These are phyloP conservation scores for Sphecodes monilicornis DNA, from an alignment of 2,888 invertebrate genomes.

Conservation along the genomic window DNA sequence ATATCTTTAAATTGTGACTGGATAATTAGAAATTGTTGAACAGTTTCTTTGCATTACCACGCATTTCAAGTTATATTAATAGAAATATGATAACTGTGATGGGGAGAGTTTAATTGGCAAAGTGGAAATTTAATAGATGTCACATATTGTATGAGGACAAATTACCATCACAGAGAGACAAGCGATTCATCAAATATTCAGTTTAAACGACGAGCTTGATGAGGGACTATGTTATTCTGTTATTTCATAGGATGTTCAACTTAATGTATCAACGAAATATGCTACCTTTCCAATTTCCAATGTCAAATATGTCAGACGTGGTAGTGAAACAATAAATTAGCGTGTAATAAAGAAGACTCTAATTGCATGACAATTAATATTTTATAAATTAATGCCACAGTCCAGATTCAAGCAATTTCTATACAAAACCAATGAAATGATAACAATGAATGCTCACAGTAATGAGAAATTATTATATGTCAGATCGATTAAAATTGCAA, in stretches of 20 bases:
- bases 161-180: background rate
- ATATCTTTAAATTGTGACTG: background rate
- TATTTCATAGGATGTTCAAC: background rate
- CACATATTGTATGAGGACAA: background rate
- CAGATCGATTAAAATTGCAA: slow-evolving; percentile 30
- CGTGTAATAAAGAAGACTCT: background rate
- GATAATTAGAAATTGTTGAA: background rate
- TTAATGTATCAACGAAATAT: background rate
- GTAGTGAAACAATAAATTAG: background rate
- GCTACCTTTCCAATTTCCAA: background rate
- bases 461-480: slow-evolving; percentile 9
- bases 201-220: slow-evolving; percentile 22
- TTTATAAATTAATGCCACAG: background rate
- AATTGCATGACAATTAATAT: background rate
- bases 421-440: background rate
- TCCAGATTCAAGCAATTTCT: background rate
- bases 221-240: slow-evolving; percentile 4
- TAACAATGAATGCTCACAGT: background rate
- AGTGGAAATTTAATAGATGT: slow-evolving; percentile 9
- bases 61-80: background rate
- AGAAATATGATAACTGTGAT: background rate
- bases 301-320: slow-evolving; percentile 2
- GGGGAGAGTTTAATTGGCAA: background rate
- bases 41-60: background rate
- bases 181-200: background rate